These are phyloP conservation scores for Lepus townsendii DNA, from an alignment of 2,797 vertebrate genomes.

Conservation along the genomic window DNA sequence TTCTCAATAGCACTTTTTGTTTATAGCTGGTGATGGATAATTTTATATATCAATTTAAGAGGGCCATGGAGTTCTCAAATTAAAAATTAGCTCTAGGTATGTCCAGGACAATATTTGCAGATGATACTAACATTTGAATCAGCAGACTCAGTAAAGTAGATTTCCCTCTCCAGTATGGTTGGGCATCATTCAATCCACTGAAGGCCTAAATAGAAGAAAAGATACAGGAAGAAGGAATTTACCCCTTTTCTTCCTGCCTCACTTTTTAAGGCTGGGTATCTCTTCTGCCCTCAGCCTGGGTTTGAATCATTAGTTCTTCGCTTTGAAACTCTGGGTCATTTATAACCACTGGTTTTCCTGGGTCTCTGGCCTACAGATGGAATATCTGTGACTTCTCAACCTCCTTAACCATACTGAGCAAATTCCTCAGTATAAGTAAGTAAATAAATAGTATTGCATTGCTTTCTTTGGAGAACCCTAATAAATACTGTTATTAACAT, in stretches of 20 bases:
- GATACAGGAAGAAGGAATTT: neutral
- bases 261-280: neutral
- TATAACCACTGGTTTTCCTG: neutral
- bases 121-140: neutral
- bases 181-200: neutral
- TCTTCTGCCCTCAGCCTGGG: neutral
- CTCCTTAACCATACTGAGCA: neutral
- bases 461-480: neutral
- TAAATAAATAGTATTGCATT: neutral
- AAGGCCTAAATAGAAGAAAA: neutral
- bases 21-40: neutral
- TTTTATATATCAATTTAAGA: neutral
- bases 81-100: neutral
- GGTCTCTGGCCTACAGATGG: neutral
- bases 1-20: slow-evolving; percentile 20
- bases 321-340: neutral
- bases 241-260: neutral
- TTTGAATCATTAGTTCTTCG: neutral
- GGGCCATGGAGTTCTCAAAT: neutral
- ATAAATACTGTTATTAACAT: neutral
- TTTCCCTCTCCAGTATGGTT: neutral
- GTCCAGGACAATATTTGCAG: neutral
- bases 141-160: neutral
- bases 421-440: neutral
- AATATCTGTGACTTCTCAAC: neutral